Evolutionary conservation across 2,113 vertebrate species (phyloP).

Genomic region (Scomber japonicus): DNA sequence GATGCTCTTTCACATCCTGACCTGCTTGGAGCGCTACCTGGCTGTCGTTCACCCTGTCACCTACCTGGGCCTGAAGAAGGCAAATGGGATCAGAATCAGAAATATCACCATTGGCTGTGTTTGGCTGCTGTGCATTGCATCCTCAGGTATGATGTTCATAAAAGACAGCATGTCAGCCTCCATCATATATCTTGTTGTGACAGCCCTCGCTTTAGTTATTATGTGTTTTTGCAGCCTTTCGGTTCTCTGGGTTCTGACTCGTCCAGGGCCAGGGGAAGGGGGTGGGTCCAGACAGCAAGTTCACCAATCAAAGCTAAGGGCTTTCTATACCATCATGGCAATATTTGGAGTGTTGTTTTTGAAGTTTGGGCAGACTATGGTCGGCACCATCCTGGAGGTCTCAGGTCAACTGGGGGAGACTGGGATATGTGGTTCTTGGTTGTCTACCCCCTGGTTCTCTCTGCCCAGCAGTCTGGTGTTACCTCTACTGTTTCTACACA

Average conservation of each 20-base stretch:
- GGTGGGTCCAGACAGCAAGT: accelerated
- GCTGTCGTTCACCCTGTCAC: conserved; percentile 13
- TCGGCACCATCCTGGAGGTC: no score
- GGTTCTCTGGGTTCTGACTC: conserved; percentile 29
- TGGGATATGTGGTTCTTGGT: accelerated
- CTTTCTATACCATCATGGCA: conserved; percentile 19
- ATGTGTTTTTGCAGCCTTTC: conserved; percentile 41
- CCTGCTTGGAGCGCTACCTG: conserved; percentile 49
- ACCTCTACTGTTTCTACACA: conserved; percentile 1
- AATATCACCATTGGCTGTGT: no score
- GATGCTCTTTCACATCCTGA: neutral
- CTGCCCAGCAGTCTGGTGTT: conserved; percentile 24
- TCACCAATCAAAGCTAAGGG: conserved; percentile 43
- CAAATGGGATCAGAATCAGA: no score
- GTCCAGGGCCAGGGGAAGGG: conserved; percentile 8
- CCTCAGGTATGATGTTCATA: no score
- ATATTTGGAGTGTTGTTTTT: conserved; percentile 10
- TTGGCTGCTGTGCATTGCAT: no score
- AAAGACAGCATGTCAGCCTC: no score
- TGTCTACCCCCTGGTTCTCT: neutral
- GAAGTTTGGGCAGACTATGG: neutral
- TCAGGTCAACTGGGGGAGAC: no score
- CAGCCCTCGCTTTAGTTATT: neutral
- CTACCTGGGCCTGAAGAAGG: no score
- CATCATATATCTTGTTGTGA: no score